phyloP scores from a whole-genome alignment of 2,113 vertebrate genomes.

The Prunella fulvescens region DNA sequence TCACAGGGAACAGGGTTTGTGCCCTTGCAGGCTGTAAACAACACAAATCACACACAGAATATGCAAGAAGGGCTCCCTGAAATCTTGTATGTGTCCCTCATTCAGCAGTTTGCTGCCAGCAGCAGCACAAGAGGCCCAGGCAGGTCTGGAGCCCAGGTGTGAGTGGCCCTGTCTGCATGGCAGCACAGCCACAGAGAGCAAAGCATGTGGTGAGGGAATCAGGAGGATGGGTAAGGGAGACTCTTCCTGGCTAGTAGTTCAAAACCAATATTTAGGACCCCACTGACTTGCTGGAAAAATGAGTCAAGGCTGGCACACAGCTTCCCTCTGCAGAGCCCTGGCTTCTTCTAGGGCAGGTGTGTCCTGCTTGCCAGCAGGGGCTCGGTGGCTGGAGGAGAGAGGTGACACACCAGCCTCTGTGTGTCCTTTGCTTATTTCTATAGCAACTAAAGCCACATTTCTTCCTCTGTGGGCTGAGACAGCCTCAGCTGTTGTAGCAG shows the following conservation, averaged over 20 bases:
- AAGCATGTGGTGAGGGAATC: not conserved
- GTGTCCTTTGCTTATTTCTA: not conserved
- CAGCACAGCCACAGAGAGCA: not conserved
- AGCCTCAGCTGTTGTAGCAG: not conserved
- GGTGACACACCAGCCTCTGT: not conserved
- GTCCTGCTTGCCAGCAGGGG: not conserved
- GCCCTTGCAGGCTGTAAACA: not conserved
- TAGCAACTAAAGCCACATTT: not conserved
- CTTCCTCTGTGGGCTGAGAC: not conserved
- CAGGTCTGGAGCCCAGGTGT: not conserved
- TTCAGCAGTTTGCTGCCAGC: not conserved
- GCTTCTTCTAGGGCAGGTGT: not conserved
- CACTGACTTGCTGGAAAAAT: not conserved
- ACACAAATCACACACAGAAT: not conserved
- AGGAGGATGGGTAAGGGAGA: not conserved
- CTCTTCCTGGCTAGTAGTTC: not conserved
- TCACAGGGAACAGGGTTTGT: not conserved
- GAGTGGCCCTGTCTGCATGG: not conserved
- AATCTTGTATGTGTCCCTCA: rapidly evolving
- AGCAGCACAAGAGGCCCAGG: not conserved
- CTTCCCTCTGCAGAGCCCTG: not conserved
- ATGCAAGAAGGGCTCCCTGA: not conserved
- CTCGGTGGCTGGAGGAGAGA: not conserved
- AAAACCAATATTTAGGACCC: not conserved
- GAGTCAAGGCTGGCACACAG: not conserved